Evolutionary conservation across 2,113 vertebrate genomes (phyloP), one percentile per base, ranked within the genome.

Genomic region (Numida meleagris): DNA sequence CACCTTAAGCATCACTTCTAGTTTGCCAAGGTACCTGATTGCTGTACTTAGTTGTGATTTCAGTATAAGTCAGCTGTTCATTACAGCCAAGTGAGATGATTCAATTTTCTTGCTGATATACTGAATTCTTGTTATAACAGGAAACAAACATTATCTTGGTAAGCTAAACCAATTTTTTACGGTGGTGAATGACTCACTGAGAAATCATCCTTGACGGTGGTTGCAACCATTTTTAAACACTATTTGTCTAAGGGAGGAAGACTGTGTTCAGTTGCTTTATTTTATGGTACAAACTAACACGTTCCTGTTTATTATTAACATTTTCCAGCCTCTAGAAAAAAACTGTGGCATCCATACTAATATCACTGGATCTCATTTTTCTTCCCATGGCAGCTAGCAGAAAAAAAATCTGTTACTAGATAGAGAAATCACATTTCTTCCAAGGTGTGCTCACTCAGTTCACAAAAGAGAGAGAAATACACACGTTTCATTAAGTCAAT

Each of bases 101-200:
- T 92, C 89, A 91, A 58, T 82, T 93, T 96, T 94, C 92, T 93
- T 96, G 84, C 77, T 95, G 91, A 92, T 95, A 81, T 51, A 63
- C 74, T 93, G 67, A 90, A 95, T 96, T 88, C 63, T 94, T 94
- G 86, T 94, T 93, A 75, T 72, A 94, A 81, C 83, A 91, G 95
- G 94, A 95, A 97, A 96, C 72, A 97, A 96, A 94, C 68, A 86
- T 92, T 96, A 95, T 96, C 86, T 92, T 84, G 48, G 79, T 93
- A 90, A 92, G 72, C 33, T 93, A 93, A 96, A 93, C 42, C 93
- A 25, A 84, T 88, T 97, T 95, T 95, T 93, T 86, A 86, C 7
- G 6, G 57, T 89, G 83, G 95, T 84, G 93, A 94, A 93, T 97
- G 94, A 97, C 75, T 97, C 96, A 96, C 57, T 94, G 93, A 94